These are phyloP conservation scores for Rhinoderma darwinii DNA, from an alignment of 2,113 vertebrate genomes.

Conservation along the genomic window DNA sequence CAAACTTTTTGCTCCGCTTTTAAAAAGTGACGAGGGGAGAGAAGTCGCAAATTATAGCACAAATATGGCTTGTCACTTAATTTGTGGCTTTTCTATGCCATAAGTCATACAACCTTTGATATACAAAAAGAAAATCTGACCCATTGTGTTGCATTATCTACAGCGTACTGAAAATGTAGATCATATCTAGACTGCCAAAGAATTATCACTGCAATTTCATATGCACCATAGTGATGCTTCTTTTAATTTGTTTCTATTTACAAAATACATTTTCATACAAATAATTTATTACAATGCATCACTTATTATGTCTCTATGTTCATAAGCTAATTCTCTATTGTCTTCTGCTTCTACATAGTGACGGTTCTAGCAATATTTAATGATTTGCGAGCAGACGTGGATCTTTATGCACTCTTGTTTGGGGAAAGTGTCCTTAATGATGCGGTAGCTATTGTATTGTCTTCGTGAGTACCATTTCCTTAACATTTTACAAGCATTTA, in stretches of 20 bases:
- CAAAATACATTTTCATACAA: not conserved
- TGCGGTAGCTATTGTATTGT: slow-evolving; percentile 94
- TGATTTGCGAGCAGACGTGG: slow-evolving; percentile 93
- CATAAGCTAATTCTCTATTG: not conserved
- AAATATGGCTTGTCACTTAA: too few relatives aligned
- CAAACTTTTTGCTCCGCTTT: too few relatives aligned
- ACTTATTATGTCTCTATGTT: not conserved
- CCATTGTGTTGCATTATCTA: too few relatives aligned
- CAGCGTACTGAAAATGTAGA: too few relatives aligned
- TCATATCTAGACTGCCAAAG: too few relatives aligned
- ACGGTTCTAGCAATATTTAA: slow-evolving; percentile 97
- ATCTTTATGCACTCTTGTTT: slow-evolving; percentile 97
- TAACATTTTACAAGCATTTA: not conserved
- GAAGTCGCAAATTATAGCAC: too few relatives aligned
- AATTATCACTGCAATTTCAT: too few relatives aligned
- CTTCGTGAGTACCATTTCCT: slow-evolving; percentile 83
- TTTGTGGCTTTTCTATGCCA: too few relatives aligned
- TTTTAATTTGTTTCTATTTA: not conserved
- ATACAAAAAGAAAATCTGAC: too few relatives aligned
- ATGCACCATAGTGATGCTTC: too few relatives aligned
- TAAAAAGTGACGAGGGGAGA: too few relatives aligned
- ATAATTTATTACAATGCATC: not conserved
- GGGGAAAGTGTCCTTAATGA: slow-evolving; percentile 98
- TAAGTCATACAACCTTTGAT: too few relatives aligned
- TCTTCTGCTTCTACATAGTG: slow-evolving; percentile 73